These are phyloP conservation scores for Caenorhabditis wallacei DNA, from an alignment of 2,888 invertebrate genomes.

Conservation along the genomic window DNA sequence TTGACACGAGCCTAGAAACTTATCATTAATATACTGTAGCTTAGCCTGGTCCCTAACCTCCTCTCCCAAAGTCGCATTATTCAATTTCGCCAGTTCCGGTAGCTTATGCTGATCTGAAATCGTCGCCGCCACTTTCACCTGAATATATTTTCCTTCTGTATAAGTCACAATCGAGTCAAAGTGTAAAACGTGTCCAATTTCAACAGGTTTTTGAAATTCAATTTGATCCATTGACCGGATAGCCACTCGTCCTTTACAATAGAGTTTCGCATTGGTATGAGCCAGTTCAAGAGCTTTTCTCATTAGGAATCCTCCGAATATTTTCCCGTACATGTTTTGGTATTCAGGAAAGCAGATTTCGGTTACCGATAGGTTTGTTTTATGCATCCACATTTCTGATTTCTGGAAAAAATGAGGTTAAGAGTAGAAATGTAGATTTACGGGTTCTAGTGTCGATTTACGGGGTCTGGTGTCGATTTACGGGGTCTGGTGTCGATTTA, in stretches of 20 bases:
- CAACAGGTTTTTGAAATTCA: slow-evolving; percentile 88
- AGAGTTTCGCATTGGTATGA: slow-evolving; percentile 87
- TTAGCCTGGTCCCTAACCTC: slow-evolving; percentile 26
- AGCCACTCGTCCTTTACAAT: slow-evolving; percentile 85
- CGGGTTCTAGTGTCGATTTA: too few species aligned
- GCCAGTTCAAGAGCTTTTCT: slow-evolving; percentile 89
- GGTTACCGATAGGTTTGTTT: slow-evolving; percentile 76
- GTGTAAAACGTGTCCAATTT: slow-evolving; percentile 88
- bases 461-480: too few species aligned
- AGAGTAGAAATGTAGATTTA: background rate
- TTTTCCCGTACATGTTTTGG: slow-evolving; percentile 86
- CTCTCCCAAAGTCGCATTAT: slow-evolving; percentile 54
- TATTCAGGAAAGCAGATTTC: slow-evolving; percentile 85
- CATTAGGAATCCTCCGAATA: slow-evolving; percentile 91
- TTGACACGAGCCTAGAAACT: slow-evolving; percentile 49
- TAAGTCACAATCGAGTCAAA: slow-evolving; percentile 87
- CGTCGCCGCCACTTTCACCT: slow-evolving; percentile 64
- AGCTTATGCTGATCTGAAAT: slow-evolving; percentile 60
- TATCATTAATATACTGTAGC: too few species aligned
- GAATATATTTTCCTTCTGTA: slow-evolving; percentile 84
- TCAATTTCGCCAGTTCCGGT: slow-evolving; percentile 45
- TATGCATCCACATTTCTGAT: slow-evolving; percentile 66
- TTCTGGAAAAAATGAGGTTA: too few species aligned
- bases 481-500: too few species aligned
- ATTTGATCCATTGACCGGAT: slow-evolving; percentile 88